These are phyloP conservation scores for Atta colombica DNA, from an alignment of 1,140 invertebrate genomes.

Conservation along the genomic window DNA sequence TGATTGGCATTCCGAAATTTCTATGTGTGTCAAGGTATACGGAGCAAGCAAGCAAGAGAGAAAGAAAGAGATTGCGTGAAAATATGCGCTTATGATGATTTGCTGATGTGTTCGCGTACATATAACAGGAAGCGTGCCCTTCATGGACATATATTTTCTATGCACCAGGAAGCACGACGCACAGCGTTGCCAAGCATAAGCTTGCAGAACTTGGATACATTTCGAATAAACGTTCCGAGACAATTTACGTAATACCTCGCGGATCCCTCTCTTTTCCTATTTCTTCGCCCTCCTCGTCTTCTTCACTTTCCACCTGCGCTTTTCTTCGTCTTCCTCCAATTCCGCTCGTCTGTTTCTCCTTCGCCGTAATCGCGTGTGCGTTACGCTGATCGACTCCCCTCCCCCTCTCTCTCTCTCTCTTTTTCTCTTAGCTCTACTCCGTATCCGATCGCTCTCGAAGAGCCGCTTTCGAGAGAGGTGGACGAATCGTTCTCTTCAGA, in stretches of 20 bases:
- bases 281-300: neutral
- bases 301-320: neutral
- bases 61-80: constrained; percentile 22
- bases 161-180: constrained; percentile 59
- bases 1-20: constrained; percentile 70
- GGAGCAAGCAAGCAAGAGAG: constrained; percentile 23
- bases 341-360: constrained; percentile 20
- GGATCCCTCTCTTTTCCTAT: neutral
- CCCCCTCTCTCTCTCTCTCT: neutral
- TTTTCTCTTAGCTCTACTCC: neutral
- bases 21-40: constrained; percentile 75
- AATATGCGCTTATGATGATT: neutral
- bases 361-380: constrained; percentile 5
- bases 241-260: constrained; percentile 79
- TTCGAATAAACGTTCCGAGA: constrained; percentile 52
- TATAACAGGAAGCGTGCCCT: neutral
- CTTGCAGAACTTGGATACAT: constrained; percentile 44
- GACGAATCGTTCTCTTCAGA: constrained; percentile 59
- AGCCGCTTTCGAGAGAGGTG: constrained; percentile 49
- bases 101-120: constrained; percentile 5
- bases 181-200: constrained; percentile 41
- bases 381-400: constrained; percentile 17
- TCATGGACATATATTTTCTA: neutral
- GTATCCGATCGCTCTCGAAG: constrained; percentile 43
- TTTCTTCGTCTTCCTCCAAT: constrained; percentile 40